Percentiles rank a stretch among this genome's conserved stretches.
These are phyloP conservation scores for Gorsachius magnificus DNA, from an alignment of 2,797 vertebrate species.

Conservation along the genomic window DNA sequence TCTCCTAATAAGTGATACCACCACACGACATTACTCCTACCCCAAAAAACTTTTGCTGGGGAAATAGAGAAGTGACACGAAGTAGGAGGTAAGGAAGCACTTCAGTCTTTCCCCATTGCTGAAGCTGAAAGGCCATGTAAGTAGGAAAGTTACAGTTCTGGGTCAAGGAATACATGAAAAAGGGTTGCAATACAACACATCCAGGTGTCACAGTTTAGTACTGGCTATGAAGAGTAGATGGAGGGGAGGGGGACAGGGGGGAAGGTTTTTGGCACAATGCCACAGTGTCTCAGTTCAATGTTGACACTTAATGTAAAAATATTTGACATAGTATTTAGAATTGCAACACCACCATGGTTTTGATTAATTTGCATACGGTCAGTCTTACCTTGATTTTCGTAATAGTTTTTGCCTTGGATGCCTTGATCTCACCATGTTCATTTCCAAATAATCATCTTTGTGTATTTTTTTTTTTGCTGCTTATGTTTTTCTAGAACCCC, in stretches of 20 bases:
- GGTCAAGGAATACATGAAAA: background rate
- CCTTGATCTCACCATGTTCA: background rate
- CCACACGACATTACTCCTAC: background rate
- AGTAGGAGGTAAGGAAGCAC: background rate
- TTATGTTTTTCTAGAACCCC: constrained; percentile 70
- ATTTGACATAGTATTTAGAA: background rate
- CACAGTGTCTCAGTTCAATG: background rate
- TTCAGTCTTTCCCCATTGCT: background rate
- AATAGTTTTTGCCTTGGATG: background rate
- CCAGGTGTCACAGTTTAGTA: background rate
- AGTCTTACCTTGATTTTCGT: background rate
- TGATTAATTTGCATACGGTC: background rate
- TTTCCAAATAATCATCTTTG: background rate
- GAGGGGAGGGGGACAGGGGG: background rate
- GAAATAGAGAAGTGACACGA: background rate
- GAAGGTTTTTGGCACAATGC: background rate
- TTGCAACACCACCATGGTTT: background rate
- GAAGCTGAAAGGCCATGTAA: background rate
- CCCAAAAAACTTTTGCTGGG: background rate
- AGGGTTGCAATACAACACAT: background rate
- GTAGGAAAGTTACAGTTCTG: background rate
- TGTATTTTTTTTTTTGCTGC: background rate
- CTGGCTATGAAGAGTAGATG: background rate
- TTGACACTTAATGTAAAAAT: background rate
- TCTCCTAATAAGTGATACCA: background rate